phyloP scores from a whole-genome alignment of 2,797 vertebrate species.

The Myoxocephalus aenaeus region DNA sequence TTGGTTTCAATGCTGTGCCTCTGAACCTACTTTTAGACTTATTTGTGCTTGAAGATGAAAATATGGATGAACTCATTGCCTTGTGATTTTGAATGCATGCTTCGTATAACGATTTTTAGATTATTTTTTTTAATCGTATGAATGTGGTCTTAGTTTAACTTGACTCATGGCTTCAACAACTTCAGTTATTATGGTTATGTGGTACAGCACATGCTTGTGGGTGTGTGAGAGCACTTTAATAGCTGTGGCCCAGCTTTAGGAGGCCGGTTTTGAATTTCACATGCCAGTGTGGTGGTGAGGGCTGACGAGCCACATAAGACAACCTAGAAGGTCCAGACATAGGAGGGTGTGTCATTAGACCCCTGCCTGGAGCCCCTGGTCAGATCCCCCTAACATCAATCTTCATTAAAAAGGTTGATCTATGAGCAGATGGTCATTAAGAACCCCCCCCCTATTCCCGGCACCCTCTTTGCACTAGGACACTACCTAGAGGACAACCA shows the following conservation, averaged over 20 bases:
- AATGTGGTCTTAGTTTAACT: background rate
- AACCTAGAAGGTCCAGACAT: conserved; percentile 59
- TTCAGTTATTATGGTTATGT: background rate
- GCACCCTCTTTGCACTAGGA: conserved; percentile 84
- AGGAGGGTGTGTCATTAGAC: conserved; percentile 90
- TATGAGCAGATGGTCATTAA: conserved; percentile 97
- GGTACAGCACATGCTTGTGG: conserved; percentile 6
- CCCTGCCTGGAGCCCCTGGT: conserved; percentile 85
- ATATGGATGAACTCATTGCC: background rate
- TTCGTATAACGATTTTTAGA: background rate
- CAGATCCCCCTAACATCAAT: conserved; percentile 90
- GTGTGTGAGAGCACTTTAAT: conserved; percentile 21
- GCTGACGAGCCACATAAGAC: conserved; percentile 39
- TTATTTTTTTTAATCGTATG: background rate
- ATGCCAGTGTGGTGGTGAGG: conserved; percentile 14
- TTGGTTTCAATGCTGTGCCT: background rate
- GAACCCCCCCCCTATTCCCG: conserved; percentile 65
- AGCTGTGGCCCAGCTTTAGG: conserved; percentile 8
- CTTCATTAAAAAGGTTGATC: conserved; percentile 96
- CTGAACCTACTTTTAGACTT: background rate
- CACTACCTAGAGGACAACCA: conserved; percentile 90
- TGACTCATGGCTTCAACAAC: background rate
- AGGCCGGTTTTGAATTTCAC: conserved; percentile 20
- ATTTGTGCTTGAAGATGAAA: background rate
- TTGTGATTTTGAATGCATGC: background rate